Evolutionary conservation across 2,797 vertebrate genomes (phyloP).

Genomic region (Allobates femoralis): DNA sequence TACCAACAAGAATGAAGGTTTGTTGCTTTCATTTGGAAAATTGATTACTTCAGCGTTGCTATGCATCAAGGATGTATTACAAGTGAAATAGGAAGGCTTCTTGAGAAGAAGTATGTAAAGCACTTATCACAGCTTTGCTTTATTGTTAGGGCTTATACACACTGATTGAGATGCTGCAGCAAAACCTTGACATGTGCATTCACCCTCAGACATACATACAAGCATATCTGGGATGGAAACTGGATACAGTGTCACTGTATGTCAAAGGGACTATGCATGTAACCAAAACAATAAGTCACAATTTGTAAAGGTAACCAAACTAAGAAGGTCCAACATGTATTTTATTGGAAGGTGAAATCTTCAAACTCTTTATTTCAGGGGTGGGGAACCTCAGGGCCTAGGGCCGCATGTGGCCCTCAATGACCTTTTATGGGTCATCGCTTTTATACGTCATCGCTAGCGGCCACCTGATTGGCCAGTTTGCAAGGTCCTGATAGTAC

Average conservation of each 20-base stretch:
- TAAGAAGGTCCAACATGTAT: no score
- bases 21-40: conserved; percentile 33
- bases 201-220: not conserved
- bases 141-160: not conserved
- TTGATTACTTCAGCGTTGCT: conserved; percentile 30
- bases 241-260: not conserved
- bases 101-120: not conserved
- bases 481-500: no score
- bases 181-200: not conserved
- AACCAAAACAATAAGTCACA: not conserved
- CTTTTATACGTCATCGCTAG: no score
- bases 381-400: no score
- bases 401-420: no score
- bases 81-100: conserved; percentile 5
- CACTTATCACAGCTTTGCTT: not conserved
- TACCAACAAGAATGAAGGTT: conserved; percentile 24
- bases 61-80: conserved; percentile 2
- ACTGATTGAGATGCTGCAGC: not conserved
- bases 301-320: no score
- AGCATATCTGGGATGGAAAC: not conserved
- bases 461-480: no score
- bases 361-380: no score
- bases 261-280: not conserved
- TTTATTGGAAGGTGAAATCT: no score
- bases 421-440: no score